Conservation (phyloP, 2,797 vertebrate genomes). For the Crax fasciolata region DNA sequence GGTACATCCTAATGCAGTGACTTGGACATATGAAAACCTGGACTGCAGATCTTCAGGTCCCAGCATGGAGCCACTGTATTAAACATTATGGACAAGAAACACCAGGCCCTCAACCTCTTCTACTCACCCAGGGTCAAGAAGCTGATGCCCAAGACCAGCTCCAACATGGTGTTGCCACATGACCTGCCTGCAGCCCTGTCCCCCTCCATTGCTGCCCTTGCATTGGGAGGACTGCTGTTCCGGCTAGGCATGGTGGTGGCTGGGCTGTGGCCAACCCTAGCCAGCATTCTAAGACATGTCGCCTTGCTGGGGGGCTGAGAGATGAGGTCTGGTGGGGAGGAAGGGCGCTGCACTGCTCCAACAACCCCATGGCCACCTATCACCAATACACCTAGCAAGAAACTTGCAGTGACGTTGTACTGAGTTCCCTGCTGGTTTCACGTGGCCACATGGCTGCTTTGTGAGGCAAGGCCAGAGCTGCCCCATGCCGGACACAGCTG, state of each 20-base stretch:
- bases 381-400: not conserved
- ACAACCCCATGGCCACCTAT: fast-evolving
- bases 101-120: not conserved
- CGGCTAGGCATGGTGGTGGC: not conserved
- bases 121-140: not conserved
- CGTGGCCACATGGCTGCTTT: fast-evolving
- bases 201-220: not conserved
- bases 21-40: not conserved
- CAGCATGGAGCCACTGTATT: not conserved
- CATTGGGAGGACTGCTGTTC: too few relatives aligned
- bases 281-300: fast-evolving
- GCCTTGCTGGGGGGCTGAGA: fast-evolving
- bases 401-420: not conserved
- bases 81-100: fast-evolving
- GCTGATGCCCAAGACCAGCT: not conserved
- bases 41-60: not conserved
- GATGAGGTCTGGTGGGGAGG: not conserved
- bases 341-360: not conserved
- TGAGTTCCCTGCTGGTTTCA: too few relatives aligned
- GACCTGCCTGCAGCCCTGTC: not conserved
- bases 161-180: not conserved
- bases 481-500: too few relatives aligned
- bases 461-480: not conserved
- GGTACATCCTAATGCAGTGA: not conserved
- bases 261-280: fast-evolving